These are phyloP conservation scores for Panopea generosa DNA, from an alignment of 2,888 invertebrate species.

Conservation along the genomic window DNA sequence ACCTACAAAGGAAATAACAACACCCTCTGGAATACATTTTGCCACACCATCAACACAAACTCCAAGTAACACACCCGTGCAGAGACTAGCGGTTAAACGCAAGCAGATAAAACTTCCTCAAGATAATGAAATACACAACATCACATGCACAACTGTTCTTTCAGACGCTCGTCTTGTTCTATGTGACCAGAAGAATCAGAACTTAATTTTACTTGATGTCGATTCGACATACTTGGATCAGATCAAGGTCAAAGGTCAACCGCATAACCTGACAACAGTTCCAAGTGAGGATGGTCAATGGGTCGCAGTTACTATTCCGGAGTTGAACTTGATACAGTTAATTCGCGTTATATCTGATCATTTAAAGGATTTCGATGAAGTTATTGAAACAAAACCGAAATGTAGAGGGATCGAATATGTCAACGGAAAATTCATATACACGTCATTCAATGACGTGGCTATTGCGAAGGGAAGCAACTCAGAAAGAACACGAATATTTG, in stretches of 20 bases:
- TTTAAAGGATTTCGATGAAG: not conserved
- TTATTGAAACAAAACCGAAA: not conserved
- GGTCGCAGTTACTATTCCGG: constrained; percentile 35
- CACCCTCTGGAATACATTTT: constrained; percentile 2
- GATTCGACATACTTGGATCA: not conserved
- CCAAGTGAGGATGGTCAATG: not conserved
- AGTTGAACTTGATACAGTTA: constrained; percentile 19
- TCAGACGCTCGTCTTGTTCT: constrained; percentile 20
- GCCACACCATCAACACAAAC: constrained; percentile 7
- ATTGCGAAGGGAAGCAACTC: constrained; percentile 3
- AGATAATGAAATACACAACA: constrained; percentile 15
- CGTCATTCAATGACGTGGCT: constrained; percentile 10
- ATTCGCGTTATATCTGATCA: not conserved
- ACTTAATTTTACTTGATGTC: constrained; percentile 17
- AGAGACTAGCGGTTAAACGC: constrained; percentile 17
- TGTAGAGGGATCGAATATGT: constrained; percentile 16
- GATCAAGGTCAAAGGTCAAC: constrained; percentile 16
- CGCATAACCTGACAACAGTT: constrained; percentile 33
- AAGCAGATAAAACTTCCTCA: constrained; percentile 17
- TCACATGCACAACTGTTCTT: constrained; percentile 19
- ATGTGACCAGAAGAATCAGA: constrained; percentile 38
- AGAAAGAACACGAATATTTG: constrained; percentile 23
- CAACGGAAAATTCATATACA: constrained; percentile 7
- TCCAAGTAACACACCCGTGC: constrained; percentile 9
- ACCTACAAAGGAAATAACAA: constrained; percentile 11